A percentile compares a stretch with the other conserved stretches of the same genome.
These are phyloP conservation scores for Catagonus wagneri DNA, from an alignment of 2,113 vertebrate species.

Conservation along the genomic window DNA sequence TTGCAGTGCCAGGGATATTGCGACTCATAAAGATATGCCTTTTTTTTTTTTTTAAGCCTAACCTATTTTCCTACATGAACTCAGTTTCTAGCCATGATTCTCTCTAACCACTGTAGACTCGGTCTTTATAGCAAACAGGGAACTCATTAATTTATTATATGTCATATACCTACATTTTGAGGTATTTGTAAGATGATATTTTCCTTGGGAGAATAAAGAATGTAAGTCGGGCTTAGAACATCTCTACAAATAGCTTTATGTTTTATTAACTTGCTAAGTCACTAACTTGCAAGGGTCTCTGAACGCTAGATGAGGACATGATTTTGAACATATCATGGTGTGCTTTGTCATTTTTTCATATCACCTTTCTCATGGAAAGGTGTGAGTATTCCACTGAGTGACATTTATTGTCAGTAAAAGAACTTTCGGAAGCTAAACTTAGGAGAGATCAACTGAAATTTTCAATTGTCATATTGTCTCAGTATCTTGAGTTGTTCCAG, in stretches of 20 bases:
- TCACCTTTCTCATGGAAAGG: slow-evolving; percentile 45
- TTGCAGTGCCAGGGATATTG: slow-evolving; percentile 81
- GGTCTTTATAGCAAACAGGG: slow-evolving; percentile 72
- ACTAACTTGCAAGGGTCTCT: slow-evolving; percentile 67
- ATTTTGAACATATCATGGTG: slow-evolving; percentile 49
- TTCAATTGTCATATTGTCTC: slow-evolving; percentile 6
- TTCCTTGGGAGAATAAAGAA: slow-evolving; percentile 66
- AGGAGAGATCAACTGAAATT: neutral
- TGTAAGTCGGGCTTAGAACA: slow-evolving; percentile 61
- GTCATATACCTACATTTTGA: slow-evolving; percentile 66
- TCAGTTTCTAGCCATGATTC: slow-evolving; percentile 80
- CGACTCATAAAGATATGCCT: slow-evolving; percentile 71
- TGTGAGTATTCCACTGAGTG: neutral
- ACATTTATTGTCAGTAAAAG: slow-evolving; percentile 8
- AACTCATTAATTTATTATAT: slow-evolving; percentile 81
- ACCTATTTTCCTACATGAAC: slow-evolving; percentile 74
- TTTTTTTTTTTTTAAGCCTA: slow-evolving; percentile 73
- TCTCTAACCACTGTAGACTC: slow-evolving; percentile 58
- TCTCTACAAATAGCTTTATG: neutral
- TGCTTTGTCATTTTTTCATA: slow-evolving; percentile 36
- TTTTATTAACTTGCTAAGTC: slow-evolving; percentile 67
- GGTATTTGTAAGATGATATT: slow-evolving; percentile 68
- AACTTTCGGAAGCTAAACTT: slow-evolving; percentile 48
- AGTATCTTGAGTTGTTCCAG: neutral
- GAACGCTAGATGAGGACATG: neutral